phyloP scores from a whole-genome alignment of 2,888 invertebrate genomes.

The Poecilobothrus nobilitatus region DNA sequence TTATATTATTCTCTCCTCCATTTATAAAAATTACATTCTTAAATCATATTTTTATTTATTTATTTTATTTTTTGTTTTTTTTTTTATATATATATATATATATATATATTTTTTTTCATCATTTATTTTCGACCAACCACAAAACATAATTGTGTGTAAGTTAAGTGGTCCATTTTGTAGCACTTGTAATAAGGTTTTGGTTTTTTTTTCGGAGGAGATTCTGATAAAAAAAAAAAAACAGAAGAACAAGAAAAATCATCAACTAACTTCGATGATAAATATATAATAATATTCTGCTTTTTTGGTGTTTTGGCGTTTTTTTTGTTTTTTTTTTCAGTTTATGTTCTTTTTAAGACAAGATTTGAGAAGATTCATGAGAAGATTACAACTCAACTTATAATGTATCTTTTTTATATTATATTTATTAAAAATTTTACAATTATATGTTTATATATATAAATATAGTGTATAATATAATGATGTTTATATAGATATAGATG shows the following conservation, averaged over 20 bases:
- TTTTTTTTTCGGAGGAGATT: too few relatives aligned
- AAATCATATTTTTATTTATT: slow-evolving; percentile 4
- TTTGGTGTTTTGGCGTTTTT: too few relatives aligned
- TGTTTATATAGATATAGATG: too few relatives aligned
- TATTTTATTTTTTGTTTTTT: not conserved
- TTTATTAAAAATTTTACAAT: too few relatives aligned
- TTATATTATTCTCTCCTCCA: not conserved
- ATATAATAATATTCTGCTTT: too few relatives aligned
- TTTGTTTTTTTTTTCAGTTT: not conserved
- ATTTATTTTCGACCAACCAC: slow-evolving; percentile 1
- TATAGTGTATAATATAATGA: too few relatives aligned
- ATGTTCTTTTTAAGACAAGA: too few relatives aligned
- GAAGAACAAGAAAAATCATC: too few relatives aligned
- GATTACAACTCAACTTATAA: not conserved
- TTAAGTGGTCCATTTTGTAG: slow-evolving; percentile 6
- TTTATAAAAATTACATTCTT: slow-evolving; percentile 6
- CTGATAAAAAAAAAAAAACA: not conserved
- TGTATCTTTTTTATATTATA: too few relatives aligned
- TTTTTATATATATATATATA: too few relatives aligned
- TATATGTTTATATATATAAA: too few relatives aligned
- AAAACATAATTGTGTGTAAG: slow-evolving; percentile 4
- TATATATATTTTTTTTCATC: not conserved
- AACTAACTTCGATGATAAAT: too few relatives aligned
- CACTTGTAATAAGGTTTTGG: not conserved
- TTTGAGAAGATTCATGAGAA: not conserved